Evolutionary conservation across 92 coral and sea anemone genomes (phyloP).

Genomic region (Epizoanthus fatuus): DNA sequence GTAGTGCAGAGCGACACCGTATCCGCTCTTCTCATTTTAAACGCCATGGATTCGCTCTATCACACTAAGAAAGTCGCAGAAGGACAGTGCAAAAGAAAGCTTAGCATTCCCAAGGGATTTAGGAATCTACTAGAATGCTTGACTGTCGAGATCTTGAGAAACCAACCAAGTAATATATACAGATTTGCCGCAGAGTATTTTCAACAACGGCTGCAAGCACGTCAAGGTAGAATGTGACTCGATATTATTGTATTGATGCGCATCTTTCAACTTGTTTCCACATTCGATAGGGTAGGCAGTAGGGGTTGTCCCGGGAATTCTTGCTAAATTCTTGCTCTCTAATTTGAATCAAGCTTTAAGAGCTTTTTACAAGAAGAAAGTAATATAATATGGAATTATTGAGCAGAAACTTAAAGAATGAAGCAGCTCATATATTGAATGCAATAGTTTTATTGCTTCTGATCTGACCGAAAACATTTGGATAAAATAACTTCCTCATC

Average conservation of each 20-base stretch:
- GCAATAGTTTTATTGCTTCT: no score
- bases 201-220: conserved; percentile 72
- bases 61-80: not conserved
- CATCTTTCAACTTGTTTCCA: not conserved
- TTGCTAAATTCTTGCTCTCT: no score
- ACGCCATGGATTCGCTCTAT: not conserved
- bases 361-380: no score
- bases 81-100: conserved; percentile 32
- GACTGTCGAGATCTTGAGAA: conserved; percentile 90
- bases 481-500: no score
- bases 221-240: conserved; percentile 73
- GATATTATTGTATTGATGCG: not conserved
- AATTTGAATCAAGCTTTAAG: no score
- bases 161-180: conserved; percentile 82
- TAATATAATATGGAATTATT: no score
- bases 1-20: not conserved
- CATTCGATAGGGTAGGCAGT: not conserved
- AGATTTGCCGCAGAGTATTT: conserved; percentile 93
- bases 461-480: no score
- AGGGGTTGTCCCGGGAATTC: no score
- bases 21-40: not conserved
- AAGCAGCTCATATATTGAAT: no score
- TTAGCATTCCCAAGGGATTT: conserved; percentile 92
- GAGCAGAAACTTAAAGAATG: no score
- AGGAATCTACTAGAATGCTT: conserved; percentile 90